Percentiles rank a stretch among this genome's conserved stretches.
Evolutionary conservation across 2,888 invertebrate genomes (phyloP).

Genomic region (Lepidocyrtinus sp.): DNA sequence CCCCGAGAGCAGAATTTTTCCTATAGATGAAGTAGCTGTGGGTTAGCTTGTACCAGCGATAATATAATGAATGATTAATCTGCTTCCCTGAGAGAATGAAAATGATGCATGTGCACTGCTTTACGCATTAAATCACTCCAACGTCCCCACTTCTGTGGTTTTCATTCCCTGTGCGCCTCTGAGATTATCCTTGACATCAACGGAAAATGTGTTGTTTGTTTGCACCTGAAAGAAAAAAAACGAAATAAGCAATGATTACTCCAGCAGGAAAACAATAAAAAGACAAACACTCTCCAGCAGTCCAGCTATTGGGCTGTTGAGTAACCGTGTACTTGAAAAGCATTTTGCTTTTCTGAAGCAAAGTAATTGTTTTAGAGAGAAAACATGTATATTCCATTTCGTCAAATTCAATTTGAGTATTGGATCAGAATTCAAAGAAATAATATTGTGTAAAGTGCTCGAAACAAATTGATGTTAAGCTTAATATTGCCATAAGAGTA

Average conservation of each 20-base stretch:
- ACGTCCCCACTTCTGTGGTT: neutral
- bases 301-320: no score
- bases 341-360: neutral
- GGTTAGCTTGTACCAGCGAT: constrained; percentile 19
- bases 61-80: constrained; percentile 57
- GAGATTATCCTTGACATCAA: constrained; percentile 30
- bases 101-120: constrained; percentile 50
- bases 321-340: no score
- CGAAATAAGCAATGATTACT: no score
- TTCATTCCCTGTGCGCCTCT: neutral
- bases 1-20: constrained; percentile 30
- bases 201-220: constrained; percentile 15
- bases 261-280: neutral
- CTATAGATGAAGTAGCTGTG: constrained; percentile 23
- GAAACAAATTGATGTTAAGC: constrained; percentile 2
- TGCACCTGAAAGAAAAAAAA: constrained; percentile 14
- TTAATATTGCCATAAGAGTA: constrained; percentile 17
- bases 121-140: constrained; percentile 50
- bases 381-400: constrained; percentile 46
- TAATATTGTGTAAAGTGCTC: constrained; percentile 42
- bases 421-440: constrained; percentile 41
- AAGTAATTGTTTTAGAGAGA: neutral
- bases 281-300: no score
- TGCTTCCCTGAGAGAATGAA: constrained; percentile 40
- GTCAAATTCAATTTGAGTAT: constrained; percentile 59